A percentile compares a stretch with the other conserved stretches of the same genome.
Evolutionary conservation across 2,113 vertebrate species (phyloP).

Genomic region (Tachysurus vachellii): DNA sequence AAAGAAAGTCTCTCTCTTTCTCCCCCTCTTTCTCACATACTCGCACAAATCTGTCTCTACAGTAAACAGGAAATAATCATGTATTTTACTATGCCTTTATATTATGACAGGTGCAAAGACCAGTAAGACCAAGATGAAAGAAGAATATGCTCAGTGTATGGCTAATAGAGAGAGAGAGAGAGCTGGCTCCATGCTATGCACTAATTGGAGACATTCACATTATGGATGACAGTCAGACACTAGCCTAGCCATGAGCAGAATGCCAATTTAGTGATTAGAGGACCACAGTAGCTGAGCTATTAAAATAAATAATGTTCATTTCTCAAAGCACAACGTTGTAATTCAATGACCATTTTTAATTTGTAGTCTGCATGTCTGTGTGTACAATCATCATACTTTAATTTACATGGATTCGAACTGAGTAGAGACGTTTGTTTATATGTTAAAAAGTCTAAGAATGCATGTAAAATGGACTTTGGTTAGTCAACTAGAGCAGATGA

Average conservation of each 20-base stretch:
- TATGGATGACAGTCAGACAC: constrained; percentile 50
- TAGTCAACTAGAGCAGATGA: background rate
- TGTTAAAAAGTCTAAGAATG: background rate
- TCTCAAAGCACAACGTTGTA: constrained; percentile 23
- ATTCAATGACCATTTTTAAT: constrained; percentile 20
- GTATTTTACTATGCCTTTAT: background rate
- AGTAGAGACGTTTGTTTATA: constrained; percentile 6
- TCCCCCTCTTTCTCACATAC: background rate
- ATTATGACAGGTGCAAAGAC: background rate
- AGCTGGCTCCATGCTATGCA: constrained; percentile 20
- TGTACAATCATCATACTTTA: constrained; percentile 16
- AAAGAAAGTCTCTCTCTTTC: background rate
- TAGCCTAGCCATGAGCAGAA: constrained; percentile 46
- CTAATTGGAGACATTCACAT: constrained; percentile 56
- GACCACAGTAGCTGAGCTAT: constrained; percentile 41
- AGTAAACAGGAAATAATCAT: background rate
- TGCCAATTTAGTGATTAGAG: constrained; percentile 48
- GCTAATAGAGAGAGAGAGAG: constrained; percentile 33
- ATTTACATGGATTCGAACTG: background rate
- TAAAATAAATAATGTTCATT: constrained; percentile 36
- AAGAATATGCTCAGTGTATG: background rate
- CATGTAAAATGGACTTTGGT: background rate
- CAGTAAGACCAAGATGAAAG: constrained; percentile 16
- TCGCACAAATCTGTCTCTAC: background rate
- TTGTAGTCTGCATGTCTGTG: constrained; percentile 14